Evolutionary conservation across 2,797 vertebrate genomes (phyloP).

Genomic region (Neosilurus mollespiculum): DNA sequence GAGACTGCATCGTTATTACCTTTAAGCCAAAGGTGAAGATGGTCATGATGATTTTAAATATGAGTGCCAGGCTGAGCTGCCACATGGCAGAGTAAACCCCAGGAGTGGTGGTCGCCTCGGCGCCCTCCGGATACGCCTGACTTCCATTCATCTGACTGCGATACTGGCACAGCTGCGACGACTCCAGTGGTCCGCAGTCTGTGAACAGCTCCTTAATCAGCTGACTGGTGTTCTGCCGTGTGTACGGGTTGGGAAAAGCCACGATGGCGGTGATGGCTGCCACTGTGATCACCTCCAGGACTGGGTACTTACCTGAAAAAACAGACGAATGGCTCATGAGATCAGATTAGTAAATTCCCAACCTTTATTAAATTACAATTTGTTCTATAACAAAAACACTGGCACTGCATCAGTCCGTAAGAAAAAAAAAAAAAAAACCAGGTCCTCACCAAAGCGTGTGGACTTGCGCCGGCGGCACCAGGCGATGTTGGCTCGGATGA

Average conservation of each 20-base stretch:
- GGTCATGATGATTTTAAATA: slow-evolving; percentile 99
- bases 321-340: not conserved
- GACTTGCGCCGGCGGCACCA: slow-evolving; percentile 97
- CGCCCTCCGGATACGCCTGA: slow-evolving; percentile 83
- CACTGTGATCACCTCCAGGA: slow-evolving; percentile 94
- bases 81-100: slow-evolving; percentile 97
- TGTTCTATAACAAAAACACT: not conserved
- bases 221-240: slow-evolving; percentile 95
- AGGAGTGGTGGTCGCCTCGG: slow-evolving; percentile 84
- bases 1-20: slow-evolving; percentile 67
- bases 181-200: slow-evolving; percentile 93
- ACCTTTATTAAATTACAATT: not conserved
- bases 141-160: slow-evolving; percentile 94
- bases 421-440: too few species aligned
- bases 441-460: slow-evolving; percentile 86
- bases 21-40: slow-evolving; percentile 99
- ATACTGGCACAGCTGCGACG: slow-evolving; percentile 96
- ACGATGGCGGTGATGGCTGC: slow-evolving; percentile 92
- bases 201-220: slow-evolving; percentile 98
- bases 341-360: not conserved
- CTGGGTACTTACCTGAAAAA: slow-evolving; percentile 84
- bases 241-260: slow-evolving; percentile 97
- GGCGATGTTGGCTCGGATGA: slow-evolving; percentile 95
- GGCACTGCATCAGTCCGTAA: too few species aligned
- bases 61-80: slow-evolving; percentile 94